Evolutionary conservation across 1,140 invertebrate genomes (phyloP).

Genomic region (Megalopta genalis): DNA sequence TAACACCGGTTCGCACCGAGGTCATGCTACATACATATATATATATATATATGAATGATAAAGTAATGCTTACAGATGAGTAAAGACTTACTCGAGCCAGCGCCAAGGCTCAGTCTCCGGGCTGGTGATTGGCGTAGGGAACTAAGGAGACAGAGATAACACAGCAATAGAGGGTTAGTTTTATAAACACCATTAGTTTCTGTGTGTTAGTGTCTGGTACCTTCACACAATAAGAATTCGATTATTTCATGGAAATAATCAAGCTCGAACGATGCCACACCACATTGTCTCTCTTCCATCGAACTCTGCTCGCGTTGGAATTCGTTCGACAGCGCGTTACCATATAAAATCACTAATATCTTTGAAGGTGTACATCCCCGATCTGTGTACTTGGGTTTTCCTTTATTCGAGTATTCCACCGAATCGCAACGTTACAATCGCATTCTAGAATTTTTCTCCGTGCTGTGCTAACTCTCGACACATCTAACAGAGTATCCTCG

Average conservation of each 20-base stretch:
- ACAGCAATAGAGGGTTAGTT: constrained; percentile 77
- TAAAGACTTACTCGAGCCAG: constrained; percentile 89
- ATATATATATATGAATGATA: constrained; percentile 64
- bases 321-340: neutral
- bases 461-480: constrained; percentile 59
- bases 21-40: constrained; percentile 54
- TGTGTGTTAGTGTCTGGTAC: constrained; percentile 51
- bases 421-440: neutral
- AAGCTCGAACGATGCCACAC: neutral
- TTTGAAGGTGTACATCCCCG: constrained; percentile 29
- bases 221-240: constrained; percentile 61
- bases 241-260: neutral
- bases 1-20: constrained; percentile 17
- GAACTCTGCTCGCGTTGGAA: neutral
- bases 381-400: neutral
- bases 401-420: too few relatives aligned
- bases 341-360: constrained; percentile 20
- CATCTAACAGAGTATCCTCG: constrained; percentile 29
- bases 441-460: constrained; percentile 34
- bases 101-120: constrained; percentile 92
- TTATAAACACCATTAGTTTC: constrained; percentile 60
- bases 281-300: neutral
- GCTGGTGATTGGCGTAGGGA: constrained; percentile 90
- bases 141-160: constrained; percentile 82
- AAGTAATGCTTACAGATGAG: constrained; percentile 68